Base-by-base conservation (phyloP, 1,140 invertebrate genomes). In the Drosophila jambulina region DNA sequence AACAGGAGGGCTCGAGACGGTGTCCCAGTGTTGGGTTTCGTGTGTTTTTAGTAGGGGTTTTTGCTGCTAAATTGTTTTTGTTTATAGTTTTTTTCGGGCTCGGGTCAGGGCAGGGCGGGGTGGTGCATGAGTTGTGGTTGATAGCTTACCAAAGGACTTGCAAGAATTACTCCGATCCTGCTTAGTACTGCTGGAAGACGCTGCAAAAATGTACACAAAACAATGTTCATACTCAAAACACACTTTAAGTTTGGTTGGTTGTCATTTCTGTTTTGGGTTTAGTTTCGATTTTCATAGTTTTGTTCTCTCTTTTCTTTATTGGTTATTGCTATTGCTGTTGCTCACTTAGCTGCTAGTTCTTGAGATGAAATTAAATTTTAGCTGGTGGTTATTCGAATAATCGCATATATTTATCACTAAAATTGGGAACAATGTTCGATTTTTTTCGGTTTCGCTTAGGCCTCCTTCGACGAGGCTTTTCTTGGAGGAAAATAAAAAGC, bases 101-200 rank as follows among this genome's bases (percentile, higher is more conserved):
- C 70, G 34, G 53, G 42, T 51, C 38, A 42, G 68, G 53, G 58
- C 32, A 51, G 34, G 43, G 48, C 13, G 12, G 63, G 68, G 61
- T 51, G 72, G 80, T 91, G 86, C 79, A 85, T 84, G 82, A 84
- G 82, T 88, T 83, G 76, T 88, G 77, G 80, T 91, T 93, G 93
- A 94, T 94, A 95, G 96, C 96, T 97, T 97, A 97, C 96, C 96
- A 97, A 95, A 94, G 96, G 96, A 95, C 96, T 97, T 95, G 96
- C 96, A 96, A 97, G 96, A 95, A 97, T 97, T 94, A 97, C 96
- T 95, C 96, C 96, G 96, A 97, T 97, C 95, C 96, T 96, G 96
- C 96, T 97, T 95, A 97, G 96, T 94, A 97, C 96, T 95, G 96
- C 96, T 94, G 96, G 96, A 94, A 97, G 96, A 94, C 96, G 96